phyloP scores from a whole-genome alignment of 2,113 vertebrate species.

The Falco punctatus region DNA sequence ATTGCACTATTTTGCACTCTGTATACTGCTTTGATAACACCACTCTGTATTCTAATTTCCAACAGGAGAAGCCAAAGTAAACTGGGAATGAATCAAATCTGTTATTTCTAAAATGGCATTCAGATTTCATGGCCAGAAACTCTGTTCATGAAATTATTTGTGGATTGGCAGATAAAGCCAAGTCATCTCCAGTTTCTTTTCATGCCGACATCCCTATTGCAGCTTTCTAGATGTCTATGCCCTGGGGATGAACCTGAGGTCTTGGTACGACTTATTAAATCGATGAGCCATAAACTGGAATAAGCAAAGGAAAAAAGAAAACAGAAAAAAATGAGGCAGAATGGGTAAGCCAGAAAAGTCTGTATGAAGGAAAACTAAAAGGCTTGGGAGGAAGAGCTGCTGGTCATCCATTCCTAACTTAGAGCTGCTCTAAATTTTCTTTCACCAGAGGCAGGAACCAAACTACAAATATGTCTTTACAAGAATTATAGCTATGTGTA shows the following conservation, averaged over 20 bases:
- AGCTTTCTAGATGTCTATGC: not conserved
- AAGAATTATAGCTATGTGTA: not conserved
- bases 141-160: not conserved
- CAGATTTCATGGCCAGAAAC: not conserved
- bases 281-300: conserved; percentile 13
- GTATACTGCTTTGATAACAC: not conserved
- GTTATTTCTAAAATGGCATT: not conserved
- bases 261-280: not conserved
- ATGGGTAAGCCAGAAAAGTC: not conserved
- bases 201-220: not conserved
- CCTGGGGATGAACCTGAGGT: not conserved
- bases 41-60: not conserved
- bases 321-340: not conserved
- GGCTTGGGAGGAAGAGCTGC: not conserved
- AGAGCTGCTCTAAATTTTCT: not conserved
- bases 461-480: not conserved
- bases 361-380: not conserved
- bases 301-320: not conserved
- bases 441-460: not conserved
- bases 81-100: not conserved
- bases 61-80: not conserved
- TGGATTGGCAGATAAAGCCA: conserved; percentile 1
- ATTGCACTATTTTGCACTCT: not conserved
- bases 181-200: conserved; percentile 15
- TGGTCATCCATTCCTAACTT: not conserved